Evolutionary conservation across 2,888 invertebrate species (phyloP), one percentile per base, ranked within the genome.

Genomic region (Diaperis boleti): DNA sequence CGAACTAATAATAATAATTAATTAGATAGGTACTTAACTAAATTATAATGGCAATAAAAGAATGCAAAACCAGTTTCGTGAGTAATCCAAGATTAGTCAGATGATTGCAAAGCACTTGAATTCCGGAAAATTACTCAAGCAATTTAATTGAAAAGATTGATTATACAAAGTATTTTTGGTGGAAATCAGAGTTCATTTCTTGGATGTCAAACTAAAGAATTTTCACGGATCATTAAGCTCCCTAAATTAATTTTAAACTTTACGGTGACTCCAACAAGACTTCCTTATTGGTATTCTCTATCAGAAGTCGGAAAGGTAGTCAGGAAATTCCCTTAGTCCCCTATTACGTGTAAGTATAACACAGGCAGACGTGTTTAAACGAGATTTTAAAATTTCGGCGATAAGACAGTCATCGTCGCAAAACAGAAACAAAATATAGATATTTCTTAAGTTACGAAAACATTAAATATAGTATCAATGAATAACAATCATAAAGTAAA

Each of bases 151-250:
- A 59, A 63, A 59, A 70, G 65, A 69, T 72, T 67, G 66, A 60
- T 52, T 69, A 57, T 52, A 62, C 64, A 67, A 67, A 66, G 66
- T 65, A 62, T 68, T 62, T 64, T 56, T 59, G 55, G 52, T 52
- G 49, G 54, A 62, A 54, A 65, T 65, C 64, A 60, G 59, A 67
- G 64, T 60, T 64, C 68, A 68, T 70, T 68, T 67, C 64, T 62
- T 62, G 49, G 64, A 69, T 70, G 68, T 70, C 69, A 69, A 71
- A 70, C 68, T 69, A 66, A 69, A 65, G 68, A 69, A 72, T 71
- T 66, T 73, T 72, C 68, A 73, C 72, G 69, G 69, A 68, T 71
- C 72, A 73, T 73, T 73, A 72, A 66, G 57, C 69, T 60, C 59
- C 66, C 68, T 66, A 71, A 73, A 73, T 73, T 73, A 72, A 72